Conservation (phyloP, 2,113 vertebrate species). For the Catagonus wagneri region DNA sequence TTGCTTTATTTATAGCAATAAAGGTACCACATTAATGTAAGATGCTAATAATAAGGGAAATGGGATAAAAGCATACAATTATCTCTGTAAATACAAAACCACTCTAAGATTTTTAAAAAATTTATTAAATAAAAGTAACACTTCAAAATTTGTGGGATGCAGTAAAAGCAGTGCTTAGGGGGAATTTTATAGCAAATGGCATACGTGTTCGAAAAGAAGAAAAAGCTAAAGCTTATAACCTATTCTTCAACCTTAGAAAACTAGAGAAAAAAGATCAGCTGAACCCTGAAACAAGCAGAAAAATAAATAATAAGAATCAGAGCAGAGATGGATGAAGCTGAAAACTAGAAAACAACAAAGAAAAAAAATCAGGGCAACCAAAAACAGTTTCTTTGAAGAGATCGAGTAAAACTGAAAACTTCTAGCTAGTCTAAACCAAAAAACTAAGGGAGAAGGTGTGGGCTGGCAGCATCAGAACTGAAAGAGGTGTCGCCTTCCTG, state of each 20-base stretch:
- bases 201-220: background rate
- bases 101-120: background rate
- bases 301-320: background rate
- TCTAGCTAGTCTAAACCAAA: background rate
- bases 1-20: rapidly evolving
- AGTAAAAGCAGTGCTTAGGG: background rate
- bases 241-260: background rate
- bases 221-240: background rate
- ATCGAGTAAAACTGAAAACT: background rate
- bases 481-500: rapidly evolving
- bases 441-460: background rate
- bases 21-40: no score
- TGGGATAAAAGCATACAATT: no score
- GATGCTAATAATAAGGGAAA: no score
- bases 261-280: background rate
- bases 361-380: background rate
- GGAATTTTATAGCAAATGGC: background rate
- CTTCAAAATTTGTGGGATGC: background rate
- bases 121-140: background rate
- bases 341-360: background rate
- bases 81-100: background rate
- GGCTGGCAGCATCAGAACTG: background rate
- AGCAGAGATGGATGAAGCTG: background rate
- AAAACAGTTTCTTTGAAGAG: background rate
- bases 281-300: background rate